phyloP scores from a whole-genome alignment of 2,888 invertebrate genomes.

The Lasioglossum marginatum region DNA sequence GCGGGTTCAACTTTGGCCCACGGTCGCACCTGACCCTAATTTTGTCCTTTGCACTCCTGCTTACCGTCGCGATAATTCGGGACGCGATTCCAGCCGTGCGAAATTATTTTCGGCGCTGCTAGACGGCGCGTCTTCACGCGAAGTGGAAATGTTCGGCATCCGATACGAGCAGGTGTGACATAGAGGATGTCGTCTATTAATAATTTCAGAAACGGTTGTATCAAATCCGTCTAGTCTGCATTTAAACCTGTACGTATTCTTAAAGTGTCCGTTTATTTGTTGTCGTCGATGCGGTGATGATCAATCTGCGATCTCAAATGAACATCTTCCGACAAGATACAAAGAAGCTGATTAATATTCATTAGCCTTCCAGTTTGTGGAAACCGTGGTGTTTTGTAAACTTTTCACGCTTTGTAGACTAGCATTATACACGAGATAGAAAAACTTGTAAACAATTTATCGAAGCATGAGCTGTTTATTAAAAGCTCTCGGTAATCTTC shows the following conservation, averaged over 20 bases:
- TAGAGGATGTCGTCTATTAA: neutral
- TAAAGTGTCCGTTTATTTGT: neutral
- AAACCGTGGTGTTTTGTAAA: neutral
- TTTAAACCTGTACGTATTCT: neutral
- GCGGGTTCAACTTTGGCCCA: slow-evolving; percentile 41
- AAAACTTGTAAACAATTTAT: neutral
- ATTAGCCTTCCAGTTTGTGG: neutral
- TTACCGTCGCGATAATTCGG: neutral
- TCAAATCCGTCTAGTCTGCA: neutral
- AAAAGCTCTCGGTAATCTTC: neutral
- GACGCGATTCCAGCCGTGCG: neutral
- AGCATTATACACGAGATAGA: neutral
- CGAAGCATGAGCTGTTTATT: too few relatives aligned
- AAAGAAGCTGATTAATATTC: neutral
- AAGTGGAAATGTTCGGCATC: neutral
- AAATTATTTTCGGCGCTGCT: neutral
- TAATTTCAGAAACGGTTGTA: neutral
- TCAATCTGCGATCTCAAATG: neutral
- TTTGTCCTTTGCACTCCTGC: neutral
- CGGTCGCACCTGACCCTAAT: neutral
- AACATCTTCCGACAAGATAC: neutral
- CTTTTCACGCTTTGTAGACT: neutral
- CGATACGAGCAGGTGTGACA: neutral
- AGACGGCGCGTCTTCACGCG: neutral
- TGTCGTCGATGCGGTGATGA: neutral